A percentile compares a stretch with the other conserved stretches of the same genome.
phyloP scores from a whole-genome alignment of 2,113 vertebrate genomes.

The Limnothrissa miodon region DNA sequence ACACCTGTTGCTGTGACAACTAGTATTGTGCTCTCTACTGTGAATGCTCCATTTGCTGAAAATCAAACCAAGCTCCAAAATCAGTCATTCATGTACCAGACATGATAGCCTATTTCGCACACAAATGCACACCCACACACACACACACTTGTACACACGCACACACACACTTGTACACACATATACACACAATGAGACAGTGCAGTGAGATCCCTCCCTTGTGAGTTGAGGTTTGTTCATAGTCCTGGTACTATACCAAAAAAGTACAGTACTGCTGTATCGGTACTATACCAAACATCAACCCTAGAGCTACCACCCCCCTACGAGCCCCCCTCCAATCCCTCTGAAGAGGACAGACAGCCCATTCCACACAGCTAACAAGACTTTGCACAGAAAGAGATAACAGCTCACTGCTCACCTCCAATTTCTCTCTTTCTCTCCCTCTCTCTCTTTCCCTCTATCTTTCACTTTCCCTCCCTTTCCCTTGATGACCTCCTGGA shows the following conservation, averaged over 20 bases:
- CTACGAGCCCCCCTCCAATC: not conserved
- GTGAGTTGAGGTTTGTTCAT: not conserved
- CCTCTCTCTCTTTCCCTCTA: too few species aligned
- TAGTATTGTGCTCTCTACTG: not conserved
- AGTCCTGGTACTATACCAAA: not conserved
- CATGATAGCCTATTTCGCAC: not conserved
- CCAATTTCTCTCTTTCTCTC: not conserved
- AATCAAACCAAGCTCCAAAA: not conserved
- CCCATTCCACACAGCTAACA: not conserved
- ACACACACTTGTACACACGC: not conserved
- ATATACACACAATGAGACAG: not conserved
- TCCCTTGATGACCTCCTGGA: not conserved
- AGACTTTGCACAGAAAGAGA: not conserved
- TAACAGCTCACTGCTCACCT: not conserved
- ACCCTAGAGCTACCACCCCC: not conserved
- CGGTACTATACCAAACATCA: not conserved
- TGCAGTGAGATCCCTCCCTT: not conserved
- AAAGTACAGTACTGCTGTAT: not conserved
- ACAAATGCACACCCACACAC: not conserved
- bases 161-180: not conserved
- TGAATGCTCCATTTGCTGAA: not conserved
- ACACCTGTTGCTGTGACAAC: not conserved
- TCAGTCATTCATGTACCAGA: not conserved
- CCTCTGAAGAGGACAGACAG: not conserved
- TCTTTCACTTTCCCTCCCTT: not conserved